phyloP scores from a whole-genome alignment of 2,888 invertebrate species.

The Arrhopalites spinosus region DNA sequence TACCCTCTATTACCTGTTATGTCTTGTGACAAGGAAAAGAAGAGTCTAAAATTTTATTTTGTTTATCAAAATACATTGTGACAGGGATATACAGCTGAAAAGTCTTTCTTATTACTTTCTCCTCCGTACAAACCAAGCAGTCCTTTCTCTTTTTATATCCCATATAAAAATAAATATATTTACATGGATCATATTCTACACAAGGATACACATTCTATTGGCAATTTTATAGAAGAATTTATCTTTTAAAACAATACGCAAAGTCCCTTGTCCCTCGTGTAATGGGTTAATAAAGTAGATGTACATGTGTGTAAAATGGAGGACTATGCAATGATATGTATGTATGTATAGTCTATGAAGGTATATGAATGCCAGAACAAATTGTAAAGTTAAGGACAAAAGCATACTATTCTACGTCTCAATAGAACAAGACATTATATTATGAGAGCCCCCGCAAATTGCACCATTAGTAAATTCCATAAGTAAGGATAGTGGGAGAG shows the following conservation, averaged over 20 bases:
- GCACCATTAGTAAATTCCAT: constrained; percentile 45
- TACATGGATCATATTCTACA: no score
- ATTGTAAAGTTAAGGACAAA: constrained; percentile 9
- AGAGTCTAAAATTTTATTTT: constrained; percentile 6
- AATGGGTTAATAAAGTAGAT: no score
- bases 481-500: constrained; percentile 16
- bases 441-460: constrained; percentile 31
- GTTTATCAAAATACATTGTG: constrained; percentile 9
- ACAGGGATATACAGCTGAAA: constrained; percentile 3
- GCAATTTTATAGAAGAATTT: no score
- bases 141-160: no score
- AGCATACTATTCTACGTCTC: neutral
- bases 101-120: constrained; percentile 1
- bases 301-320: no score
- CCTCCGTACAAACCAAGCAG: no score
- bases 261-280: no score
- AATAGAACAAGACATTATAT: constrained; percentile 7
- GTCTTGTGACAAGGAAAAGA: constrained; percentile 13
- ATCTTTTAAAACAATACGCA: no score
- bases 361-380: neutral
- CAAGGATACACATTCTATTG: no score
- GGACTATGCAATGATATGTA: no score
- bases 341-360: neutral
- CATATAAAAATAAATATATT: no score
- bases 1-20: constrained; percentile 20